Percentiles rank a stretch among this genome's conserved stretches.
phyloP scores from a whole-genome alignment of 1,140 invertebrate species.

The Berghia stephanieae region DNA sequence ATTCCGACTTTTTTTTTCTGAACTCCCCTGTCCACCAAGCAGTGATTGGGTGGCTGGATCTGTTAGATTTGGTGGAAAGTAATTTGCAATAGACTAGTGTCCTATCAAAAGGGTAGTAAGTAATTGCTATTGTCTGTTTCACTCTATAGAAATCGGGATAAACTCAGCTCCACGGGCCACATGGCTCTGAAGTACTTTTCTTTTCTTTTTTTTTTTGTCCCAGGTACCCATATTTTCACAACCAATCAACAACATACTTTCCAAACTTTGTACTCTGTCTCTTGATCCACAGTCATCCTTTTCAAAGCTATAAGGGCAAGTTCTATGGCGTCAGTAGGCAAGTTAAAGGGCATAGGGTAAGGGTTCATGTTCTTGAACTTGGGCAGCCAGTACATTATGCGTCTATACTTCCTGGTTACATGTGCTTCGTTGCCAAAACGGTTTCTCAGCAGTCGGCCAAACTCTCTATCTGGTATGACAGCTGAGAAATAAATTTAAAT shows the following conservation, averaged over 20 bases:
- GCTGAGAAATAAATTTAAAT: conserved; percentile 68
- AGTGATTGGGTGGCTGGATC: no score
- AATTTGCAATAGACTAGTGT: no score
- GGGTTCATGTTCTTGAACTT: conserved; percentile 94
- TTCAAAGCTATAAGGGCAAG: conserved; percentile 86
- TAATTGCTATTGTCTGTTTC: no score
- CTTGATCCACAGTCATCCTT: conserved; percentile 87
- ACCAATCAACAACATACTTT: conserved; percentile 73
- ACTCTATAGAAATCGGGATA: no score
- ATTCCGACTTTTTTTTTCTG: no score
- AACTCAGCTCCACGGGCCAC: no score
- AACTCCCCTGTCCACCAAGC: no score
- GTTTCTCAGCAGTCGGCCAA: conserved; percentile 82
- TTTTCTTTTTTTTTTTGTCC: no score
- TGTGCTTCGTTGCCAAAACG: conserved; percentile 84
- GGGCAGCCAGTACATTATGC: conserved; percentile 99
- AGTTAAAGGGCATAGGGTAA: conserved; percentile 80
- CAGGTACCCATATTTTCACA: no score
- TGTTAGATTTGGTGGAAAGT: no score
- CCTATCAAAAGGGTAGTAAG: no score
- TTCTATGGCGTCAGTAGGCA: conserved; percentile 73
- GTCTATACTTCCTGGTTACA: conserved; percentile 83
- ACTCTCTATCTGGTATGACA: conserved; percentile 90
- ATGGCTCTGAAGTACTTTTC: no score
- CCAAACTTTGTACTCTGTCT: conserved; percentile 77